Base-by-base conservation (phyloP, 2,888 invertebrate species). In the Lithophane ornitopus region DNA sequence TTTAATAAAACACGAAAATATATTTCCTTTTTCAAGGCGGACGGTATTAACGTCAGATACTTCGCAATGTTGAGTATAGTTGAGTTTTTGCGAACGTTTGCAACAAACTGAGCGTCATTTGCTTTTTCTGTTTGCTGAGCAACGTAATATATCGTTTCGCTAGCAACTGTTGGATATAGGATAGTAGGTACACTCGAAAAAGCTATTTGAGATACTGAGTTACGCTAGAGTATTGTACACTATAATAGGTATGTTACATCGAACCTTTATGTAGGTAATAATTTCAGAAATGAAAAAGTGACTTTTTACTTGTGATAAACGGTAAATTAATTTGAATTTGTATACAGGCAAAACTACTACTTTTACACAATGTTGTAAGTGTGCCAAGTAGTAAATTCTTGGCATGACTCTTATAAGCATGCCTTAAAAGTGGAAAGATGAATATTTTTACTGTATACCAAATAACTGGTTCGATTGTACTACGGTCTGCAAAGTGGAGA, bases 1-100 rank as follows among this genome's bases (percentile, higher is more conserved):
- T 92, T 93, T 92, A 93, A 93, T 94, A 94, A 93, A 94, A 93
- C 91, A 90, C 88, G 89, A 92, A 92, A 92, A 93, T 93, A 93
- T 92, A 93, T 92, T 92, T 90, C 87, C 90, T 91, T 91, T 91
- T 91, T 90, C 89, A 89, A 88, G 87, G 85, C 86, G 74, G 85
- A 86, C 85, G 86, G 89, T 91, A 92, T 91, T 92, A 92, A 90
- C 89, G 88, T 86, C 84, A 85, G 86, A 88, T 82, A 80, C 88
- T 81, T 74, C 71, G 76, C 72, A 78, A 68, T 84, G 87, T 80
- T 76, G 75, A 78, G 69, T 71, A 78, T 78, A 80, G 87, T 85
- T 76, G 72, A 85, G 80, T 87, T 89, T 86, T 83, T 85, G 76
- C 76, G 28, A 80, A 74, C 76, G 72, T 70, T 85, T 69, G 70